Evolutionary conservation across 2,113 vertebrate species (phyloP).

Genomic region (Donacobius atricapilla): DNA sequence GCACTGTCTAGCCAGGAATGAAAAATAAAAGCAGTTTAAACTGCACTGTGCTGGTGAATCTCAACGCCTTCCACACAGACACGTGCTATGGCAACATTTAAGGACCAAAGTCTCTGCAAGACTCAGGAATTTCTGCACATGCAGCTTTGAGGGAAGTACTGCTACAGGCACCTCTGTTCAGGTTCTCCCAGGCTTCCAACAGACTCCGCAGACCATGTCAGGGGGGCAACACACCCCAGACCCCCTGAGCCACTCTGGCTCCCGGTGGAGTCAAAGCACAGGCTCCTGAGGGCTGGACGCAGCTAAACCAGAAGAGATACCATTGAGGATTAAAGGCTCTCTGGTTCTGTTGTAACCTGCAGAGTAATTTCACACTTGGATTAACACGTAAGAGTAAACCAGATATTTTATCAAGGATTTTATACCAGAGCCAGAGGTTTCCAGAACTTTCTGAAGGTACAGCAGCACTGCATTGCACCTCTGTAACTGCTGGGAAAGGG

Average conservation of each 20-base stretch:
- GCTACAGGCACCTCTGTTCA: neutral
- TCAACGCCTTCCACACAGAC: neutral
- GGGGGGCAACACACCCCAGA: neutral
- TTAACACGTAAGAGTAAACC: neutral
- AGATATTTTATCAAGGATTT: neutral
- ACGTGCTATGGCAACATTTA: neutral
- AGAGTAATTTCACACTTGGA: fast-evolving
- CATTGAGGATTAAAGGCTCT: neutral
- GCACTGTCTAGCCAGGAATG: neutral
- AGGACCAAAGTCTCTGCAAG: neutral
- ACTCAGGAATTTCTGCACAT: neutral
- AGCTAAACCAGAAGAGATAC: neutral
- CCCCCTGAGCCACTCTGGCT: neutral
- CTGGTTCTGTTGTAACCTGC: neutral
- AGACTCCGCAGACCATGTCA: neutral
- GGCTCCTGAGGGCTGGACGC: neutral
- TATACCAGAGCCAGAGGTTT: neutral
- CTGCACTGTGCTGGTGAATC: neutral
- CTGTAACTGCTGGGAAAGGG: neutral
- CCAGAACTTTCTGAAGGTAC: neutral
- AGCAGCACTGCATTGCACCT: neutral
- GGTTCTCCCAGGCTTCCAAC: neutral
- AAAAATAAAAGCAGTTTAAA: neutral
- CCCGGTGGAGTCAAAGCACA: neutral
- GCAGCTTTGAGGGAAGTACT: fast-evolving